Base-by-base conservation (phyloP, 2,888 invertebrate species). In the Plusia festucae region DNA sequence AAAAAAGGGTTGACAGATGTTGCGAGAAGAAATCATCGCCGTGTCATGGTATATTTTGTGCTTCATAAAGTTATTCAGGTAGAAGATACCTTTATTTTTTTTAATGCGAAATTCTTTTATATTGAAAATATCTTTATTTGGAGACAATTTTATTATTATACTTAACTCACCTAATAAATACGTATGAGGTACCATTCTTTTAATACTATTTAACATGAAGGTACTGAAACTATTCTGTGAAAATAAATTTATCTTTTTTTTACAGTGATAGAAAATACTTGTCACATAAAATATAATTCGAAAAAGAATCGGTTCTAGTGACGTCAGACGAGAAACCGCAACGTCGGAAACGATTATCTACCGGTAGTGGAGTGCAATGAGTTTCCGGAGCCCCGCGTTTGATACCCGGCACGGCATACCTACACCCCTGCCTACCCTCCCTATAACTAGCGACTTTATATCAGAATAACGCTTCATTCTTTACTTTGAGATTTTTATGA, bases 331-430 rank as follows among this genome's bases (percentile, higher is more conserved):
- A 72, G 58, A 58, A 56, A 61, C 71, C 70, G 78, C 79, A 79
- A 73, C 73, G 71, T 34, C 85, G 90, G 90, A 90, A 84, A 85
- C 89, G 85, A 90, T 90, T 90, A 90, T 87, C 85, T 71, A 71
- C 85, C 82, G 90, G 90, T 86, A 82, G 73, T 79, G 76, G 79
- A 68, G 82, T 83, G 85, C 85, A 86, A 85, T 85, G 84, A 81
- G 88, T 76, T 79, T 79, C 79, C 79, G 81, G 53, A 60, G 51
- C 59, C 40, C 56, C 73, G 62, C 76, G 68, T 73, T 70, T 73
- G 75, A 76, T 82, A 73, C 58, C 70, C 67, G 30, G 9, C 30
- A n/a, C 15, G 57, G 40, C 22, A 20, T n/a, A 32, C 57, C 62
- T 46, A 60, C 57, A 20, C 57, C 20, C 24, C 55, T 56, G 55